Conservation (phyloP, 1,140 invertebrate species). For the Apocrypta bakeri region DNA sequence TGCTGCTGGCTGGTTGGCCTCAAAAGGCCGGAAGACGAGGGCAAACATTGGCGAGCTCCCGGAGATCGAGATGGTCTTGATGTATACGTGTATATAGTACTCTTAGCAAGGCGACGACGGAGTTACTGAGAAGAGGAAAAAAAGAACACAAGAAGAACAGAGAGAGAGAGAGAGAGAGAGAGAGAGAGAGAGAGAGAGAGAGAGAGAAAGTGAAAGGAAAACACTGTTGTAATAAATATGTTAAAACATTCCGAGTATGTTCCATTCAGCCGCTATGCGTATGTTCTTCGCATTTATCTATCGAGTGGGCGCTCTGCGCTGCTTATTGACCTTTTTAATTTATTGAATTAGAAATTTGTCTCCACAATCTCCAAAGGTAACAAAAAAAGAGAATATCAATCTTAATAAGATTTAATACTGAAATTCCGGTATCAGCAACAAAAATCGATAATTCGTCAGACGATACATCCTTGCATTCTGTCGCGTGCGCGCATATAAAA, state of each 20-base stretch:
- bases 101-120: not conserved
- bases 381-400: not conserved
- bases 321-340: not conserved
- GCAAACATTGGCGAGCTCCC: conserved; percentile 54
- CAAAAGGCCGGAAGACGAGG: conserved; percentile 52
- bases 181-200: not conserved
- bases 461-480: conserved; percentile 23
- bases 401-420: not conserved
- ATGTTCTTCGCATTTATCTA: conserved; percentile 20
- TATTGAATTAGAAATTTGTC: not conserved
- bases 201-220: conserved; percentile 19
- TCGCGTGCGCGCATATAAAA: conserved; percentile 29
- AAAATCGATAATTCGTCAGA: conserved; percentile 29
- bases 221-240: conserved; percentile 31
- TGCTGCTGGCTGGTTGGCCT: conserved; percentile 34
- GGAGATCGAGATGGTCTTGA: conserved; percentile 31
- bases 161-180: not conserved
- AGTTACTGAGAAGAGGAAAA: not conserved
- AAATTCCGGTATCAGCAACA: not conserved
- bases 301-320: not conserved
- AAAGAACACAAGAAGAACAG: not conserved
- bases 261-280: conserved; percentile 50
- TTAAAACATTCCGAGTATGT: conserved; percentile 11
- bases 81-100: not conserved
- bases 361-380: not conserved